Evolutionary conservation across 2,113 vertebrate genomes (phyloP).

Genomic region (Cinclus cinclus): DNA sequence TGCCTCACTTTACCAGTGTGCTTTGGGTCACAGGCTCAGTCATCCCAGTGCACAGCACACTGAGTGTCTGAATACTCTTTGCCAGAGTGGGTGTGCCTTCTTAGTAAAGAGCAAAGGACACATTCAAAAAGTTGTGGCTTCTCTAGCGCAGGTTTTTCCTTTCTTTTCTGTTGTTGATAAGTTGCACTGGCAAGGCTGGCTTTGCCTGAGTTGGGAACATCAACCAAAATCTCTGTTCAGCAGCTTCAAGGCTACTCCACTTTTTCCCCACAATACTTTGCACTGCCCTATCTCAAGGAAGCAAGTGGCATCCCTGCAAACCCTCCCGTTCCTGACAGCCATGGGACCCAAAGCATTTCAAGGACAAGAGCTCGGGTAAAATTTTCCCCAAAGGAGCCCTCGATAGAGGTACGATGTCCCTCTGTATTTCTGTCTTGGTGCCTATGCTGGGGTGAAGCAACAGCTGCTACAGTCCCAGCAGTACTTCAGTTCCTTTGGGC

Average conservation of each 20-base stretch:
- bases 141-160: background rate
- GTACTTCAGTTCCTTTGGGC: background rate
- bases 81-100: background rate
- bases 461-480: background rate
- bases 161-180: background rate
- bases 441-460: background rate
- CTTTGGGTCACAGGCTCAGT: background rate
- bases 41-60: background rate
- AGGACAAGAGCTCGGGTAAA: background rate
- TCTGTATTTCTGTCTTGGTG: background rate
- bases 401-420: accelerated
- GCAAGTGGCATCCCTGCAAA: background rate
- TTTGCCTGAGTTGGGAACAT: background rate
- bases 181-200: background rate
- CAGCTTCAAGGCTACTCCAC: background rate
- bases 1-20: accelerated
- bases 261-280: background rate
- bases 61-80: background rate
- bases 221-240: background rate
- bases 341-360: background rate
- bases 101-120: background rate
- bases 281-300: background rate
- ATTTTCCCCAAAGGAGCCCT: background rate
- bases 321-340: background rate
- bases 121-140: background rate